phyloP scores from a whole-genome alignment of 2,113 vertebrate genomes.

The Noctilio leporinus region DNA sequence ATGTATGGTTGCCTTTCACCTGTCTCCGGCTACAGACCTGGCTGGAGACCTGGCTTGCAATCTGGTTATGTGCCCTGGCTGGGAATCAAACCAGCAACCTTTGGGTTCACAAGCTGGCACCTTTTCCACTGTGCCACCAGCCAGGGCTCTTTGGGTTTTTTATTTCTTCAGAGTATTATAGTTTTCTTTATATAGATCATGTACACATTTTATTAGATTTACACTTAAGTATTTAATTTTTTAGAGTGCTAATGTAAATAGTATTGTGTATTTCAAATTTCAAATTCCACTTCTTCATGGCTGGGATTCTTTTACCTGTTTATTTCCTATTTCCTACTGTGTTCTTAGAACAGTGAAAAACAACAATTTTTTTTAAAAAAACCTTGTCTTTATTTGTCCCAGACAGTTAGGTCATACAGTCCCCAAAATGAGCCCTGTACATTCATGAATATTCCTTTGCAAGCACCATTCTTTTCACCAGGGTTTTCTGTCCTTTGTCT shows the following conservation, averaged over 20 bases:
- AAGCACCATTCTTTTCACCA: background rate
- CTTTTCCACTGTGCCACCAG: too few relatives aligned
- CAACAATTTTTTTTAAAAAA: too few relatives aligned
- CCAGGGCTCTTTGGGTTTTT: too few relatives aligned
- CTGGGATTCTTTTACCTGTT: background rate
- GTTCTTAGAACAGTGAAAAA: constrained; percentile 4
- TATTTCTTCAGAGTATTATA: background rate
- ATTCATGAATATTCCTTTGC: background rate
- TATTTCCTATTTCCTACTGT: background rate
- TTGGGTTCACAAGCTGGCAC: too few relatives aligned
- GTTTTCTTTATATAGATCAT: background rate
- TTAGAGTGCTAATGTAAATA: background rate
- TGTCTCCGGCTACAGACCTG: too few relatives aligned
- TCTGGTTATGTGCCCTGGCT: too few relatives aligned
- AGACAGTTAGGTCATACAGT: background rate
- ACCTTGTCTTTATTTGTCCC: background rate
- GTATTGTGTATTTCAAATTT: background rate
- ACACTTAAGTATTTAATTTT: background rate
- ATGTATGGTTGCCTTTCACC: too few relatives aligned
- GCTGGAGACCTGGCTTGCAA: too few relatives aligned
- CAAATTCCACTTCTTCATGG: background rate
- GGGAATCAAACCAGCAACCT: too few relatives aligned
- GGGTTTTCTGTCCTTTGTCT: background rate
- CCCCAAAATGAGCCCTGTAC: background rate
- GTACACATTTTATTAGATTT: background rate